Base-by-base conservation (phyloP, 2,888 invertebrate species). In the Odontocerum albicorne region DNA sequence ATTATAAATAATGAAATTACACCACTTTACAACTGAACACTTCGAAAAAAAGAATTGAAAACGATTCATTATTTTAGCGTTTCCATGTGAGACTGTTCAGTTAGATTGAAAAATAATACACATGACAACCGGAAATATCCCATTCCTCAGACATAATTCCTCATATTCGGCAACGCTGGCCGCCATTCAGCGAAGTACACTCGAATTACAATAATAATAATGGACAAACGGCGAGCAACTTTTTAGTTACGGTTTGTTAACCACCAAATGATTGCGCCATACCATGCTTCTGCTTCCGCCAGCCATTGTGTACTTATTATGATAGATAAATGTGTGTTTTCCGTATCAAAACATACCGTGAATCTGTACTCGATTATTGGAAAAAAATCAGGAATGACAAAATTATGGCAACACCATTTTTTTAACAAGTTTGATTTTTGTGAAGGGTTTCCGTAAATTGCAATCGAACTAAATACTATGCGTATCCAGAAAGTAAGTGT, bases 221-320 rank as follows among this genome's bases (percentile, higher is more conserved):
- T 52, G 52, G 45, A 52, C 57, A 49, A 57, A 49, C 52, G 51
- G 55, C 53, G 47, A 35, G 54, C 50, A 54, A 58, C 50, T 54
- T 58, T 58, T 54, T 50, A 54, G 57, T 50, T 50, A 58, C 54
- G 57, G 45, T 54, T 58, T 58, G 57, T 58, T 58, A 58, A 58
- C 46, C 57, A 32, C 54, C 15, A 58, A 58, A 58, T n/a, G n/a
- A n/a, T 58, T 58, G 57, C 57, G 54, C 49, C 57, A 58, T 54
- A 54, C 40, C 44, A 54, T 58, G 50, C 45, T 39, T 32, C 38
- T 50, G 57, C 57, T 58, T 58, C 57, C 57, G 57, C 53, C 46
- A n/a, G 54, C 44, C 54, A 53, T 58, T 58, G 57, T 58, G 32
- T 35, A 31, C 17, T 35, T 22, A 44, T 54, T 53, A 58, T 54